Percentiles rank a stretch among this genome's conserved stretches.
These are phyloP conservation scores for Lithophane ornitopus DNA, from an alignment of 2,888 invertebrate species.

Conservation along the genomic window DNA sequence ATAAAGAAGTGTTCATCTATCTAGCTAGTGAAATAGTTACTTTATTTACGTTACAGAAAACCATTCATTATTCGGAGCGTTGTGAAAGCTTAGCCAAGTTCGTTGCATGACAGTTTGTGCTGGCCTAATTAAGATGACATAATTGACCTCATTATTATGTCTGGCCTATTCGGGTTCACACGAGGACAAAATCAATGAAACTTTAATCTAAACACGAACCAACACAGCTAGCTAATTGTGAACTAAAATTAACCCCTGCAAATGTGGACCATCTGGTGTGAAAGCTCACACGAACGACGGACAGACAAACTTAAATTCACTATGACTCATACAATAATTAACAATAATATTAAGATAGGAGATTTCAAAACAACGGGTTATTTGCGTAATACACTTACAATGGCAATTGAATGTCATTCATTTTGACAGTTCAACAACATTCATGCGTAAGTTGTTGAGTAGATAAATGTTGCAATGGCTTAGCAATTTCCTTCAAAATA, in stretches of 20 bases:
- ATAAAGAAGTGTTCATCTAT: too few species aligned
- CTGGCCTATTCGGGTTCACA: background rate
- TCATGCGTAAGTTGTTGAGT: too few species aligned
- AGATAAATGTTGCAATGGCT: too few species aligned
- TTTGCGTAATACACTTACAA: background rate
- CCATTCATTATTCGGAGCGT: background rate
- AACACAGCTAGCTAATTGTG: slow-evolving; percentile 29
- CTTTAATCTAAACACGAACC: slow-evolving; percentile 21
- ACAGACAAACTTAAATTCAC: slow-evolving; percentile 45
- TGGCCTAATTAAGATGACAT: slow-evolving; percentile 14
- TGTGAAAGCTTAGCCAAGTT: background rate
- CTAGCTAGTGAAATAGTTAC: background rate
- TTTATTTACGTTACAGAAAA: background rate
- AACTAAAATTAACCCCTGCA: slow-evolving; percentile 68
- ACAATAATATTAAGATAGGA: slow-evolving; percentile 7
- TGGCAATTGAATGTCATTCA: background rate
- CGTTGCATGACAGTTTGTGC: background rate
- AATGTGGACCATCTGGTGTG: slow-evolving; percentile 67
- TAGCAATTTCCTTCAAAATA: background rate
- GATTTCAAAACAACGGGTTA: background rate
- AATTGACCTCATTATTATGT: slow-evolving; percentile 25
- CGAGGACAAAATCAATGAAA: slow-evolving; percentile 28
- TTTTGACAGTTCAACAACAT: background rate
- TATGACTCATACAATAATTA: slow-evolving; percentile 49
- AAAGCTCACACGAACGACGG: slow-evolving; percentile 59